A percentile compares a stretch with the other conserved stretches of the same genome.
Evolutionary conservation across 2,797 vertebrate genomes (phyloP).

Genomic region (Lophius americanus): DNA sequence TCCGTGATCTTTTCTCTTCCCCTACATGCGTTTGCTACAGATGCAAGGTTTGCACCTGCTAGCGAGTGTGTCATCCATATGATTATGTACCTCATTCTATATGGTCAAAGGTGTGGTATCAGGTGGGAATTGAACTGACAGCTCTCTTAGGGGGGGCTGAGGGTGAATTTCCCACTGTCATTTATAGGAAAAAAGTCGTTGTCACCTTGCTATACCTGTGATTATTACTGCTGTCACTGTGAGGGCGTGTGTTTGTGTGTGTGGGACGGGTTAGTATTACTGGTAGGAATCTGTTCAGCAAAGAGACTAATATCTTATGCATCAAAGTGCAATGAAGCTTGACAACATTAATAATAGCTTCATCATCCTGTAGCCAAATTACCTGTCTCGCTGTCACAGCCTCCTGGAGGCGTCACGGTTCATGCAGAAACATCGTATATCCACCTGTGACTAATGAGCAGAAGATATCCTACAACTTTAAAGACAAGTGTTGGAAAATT

Average conservation of each 20-base stretch:
- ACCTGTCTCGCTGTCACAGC: conserved; percentile 19
- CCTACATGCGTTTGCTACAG: conserved; percentile 17
- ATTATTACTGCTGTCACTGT: conserved; percentile 59
- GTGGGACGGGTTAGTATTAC: conserved; percentile 52
- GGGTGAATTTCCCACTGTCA: conserved; percentile 37
- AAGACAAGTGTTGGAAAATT: neutral
- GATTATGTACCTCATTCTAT: conserved; percentile 37
- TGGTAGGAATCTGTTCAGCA: conserved; percentile 44
- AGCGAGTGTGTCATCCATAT: conserved; percentile 30
- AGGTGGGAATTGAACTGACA: conserved; percentile 63
- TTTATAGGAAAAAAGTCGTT: conserved; percentile 63
- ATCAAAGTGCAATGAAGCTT: conserved; percentile 44
- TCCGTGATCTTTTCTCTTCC: neutral
- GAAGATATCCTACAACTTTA: conserved; percentile 1
- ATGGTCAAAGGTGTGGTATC: conserved; percentile 50
- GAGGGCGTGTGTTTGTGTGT: conserved; percentile 19
- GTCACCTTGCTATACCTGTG: conserved; percentile 59
- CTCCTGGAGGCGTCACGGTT: neutral
- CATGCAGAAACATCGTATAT: conserved; percentile 5
- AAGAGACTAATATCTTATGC: conserved; percentile 52
- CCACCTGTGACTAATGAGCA: conserved; percentile 18
- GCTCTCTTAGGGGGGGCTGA: conserved; percentile 13
- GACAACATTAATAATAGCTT: conserved; percentile 66
- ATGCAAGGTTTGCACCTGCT: conserved; percentile 39
- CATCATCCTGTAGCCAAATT: conserved; percentile 32